These are phyloP conservation scores for Nemurella pictetii DNA, from an alignment of 2,888 invertebrate genomes.

Conservation along the genomic window DNA sequence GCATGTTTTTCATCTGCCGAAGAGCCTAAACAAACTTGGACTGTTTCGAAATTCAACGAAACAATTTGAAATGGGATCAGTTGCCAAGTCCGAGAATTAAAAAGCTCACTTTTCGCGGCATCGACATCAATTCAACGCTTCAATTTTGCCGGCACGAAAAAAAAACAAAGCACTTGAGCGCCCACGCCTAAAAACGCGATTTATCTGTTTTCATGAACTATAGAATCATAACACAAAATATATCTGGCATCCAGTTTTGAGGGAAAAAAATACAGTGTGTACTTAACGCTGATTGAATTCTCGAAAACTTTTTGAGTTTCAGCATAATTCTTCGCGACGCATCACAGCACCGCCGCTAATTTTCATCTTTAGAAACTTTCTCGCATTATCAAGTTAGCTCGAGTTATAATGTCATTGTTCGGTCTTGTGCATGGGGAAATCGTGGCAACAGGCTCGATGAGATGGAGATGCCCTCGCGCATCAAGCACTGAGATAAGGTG, in stretches of 20 bases:
- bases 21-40: neutral
- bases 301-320: neutral
- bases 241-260: neutral
- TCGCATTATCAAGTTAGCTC: neutral
- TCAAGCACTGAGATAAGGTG: neutral
- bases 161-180: neutral
- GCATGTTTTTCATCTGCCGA: neutral
- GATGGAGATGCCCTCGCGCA: neutral
- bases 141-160: neutral
- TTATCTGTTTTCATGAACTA: neutral
- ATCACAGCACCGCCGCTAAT: neutral
- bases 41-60: neutral
- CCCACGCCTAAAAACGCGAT: neutral
- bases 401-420: neutral
- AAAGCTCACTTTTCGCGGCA: neutral
- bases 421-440: neutral
- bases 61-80: neutral
- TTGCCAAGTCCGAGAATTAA: neutral
- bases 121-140: neutral
- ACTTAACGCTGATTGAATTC: neutral
- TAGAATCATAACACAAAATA: neutral
- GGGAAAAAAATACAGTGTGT: neutral
- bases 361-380: neutral
- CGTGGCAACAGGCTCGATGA: neutral
- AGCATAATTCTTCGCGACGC: neutral